Base-by-base conservation (phyloP, 1,140 invertebrate species). In the Sarcophaga peregrina region DNA sequence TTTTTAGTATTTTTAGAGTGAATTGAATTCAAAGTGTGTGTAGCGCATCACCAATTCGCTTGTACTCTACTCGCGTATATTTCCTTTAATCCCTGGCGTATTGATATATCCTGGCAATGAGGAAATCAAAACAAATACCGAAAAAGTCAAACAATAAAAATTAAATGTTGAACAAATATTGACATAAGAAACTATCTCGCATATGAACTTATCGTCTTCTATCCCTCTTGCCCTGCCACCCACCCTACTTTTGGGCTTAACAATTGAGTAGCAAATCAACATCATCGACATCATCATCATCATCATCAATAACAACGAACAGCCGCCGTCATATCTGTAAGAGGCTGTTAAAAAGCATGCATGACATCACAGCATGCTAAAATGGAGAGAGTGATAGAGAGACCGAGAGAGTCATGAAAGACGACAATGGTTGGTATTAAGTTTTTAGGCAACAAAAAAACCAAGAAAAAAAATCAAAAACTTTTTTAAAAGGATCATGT, bases 111-210 rank as follows among this genome's bases (percentile, higher is more conserved):
- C 25, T 37, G 1, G 25, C 25, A 37, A 37, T 37, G 25, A 68
- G 62, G 8, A 68, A 68, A 68, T 68, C 5, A 68, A 68, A 25
- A 68, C 62, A 68, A 68, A 68, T 68, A 68, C 62, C 62, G 25
- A 37, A 68, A 68, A 68, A 68, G 62, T 68, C 62, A 68, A 68
- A 68, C 62, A 68, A 68, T 68, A 68, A 68, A 68, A 68, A 68
- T 68, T 68, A 68, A 68, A 68, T 68, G 17, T 68, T 20, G 17
- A 68, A 68, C 62, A 68, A 68, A 68, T 68, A 68, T 68, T 68
- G 62, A 20, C 62, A 8, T n/a, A 68, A 37, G n/a, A 68, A 68
- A 68, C 62, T 68, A 68, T 20, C n/a, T n/a, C 62, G 62, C 20
- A 68, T 15, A 11, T 62, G n/a, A 68, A 20, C n/a, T 25, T 68